Percentiles rank a stretch among this genome's conserved stretches.
Evolutionary conservation across 2,888 invertebrate species (phyloP).

Genomic region (Eupithecia centaureata): DNA sequence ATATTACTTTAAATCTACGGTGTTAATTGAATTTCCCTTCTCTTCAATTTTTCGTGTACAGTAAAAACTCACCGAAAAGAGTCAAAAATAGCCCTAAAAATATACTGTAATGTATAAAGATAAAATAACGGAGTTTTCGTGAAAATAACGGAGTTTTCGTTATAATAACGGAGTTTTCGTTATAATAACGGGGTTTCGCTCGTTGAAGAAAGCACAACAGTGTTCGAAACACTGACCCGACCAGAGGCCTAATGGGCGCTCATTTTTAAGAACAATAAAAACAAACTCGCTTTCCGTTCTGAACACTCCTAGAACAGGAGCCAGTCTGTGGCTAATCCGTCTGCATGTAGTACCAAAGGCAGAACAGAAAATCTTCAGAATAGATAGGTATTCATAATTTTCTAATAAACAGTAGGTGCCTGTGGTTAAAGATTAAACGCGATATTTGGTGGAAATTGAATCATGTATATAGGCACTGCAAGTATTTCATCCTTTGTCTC

Average conservation of each 20-base stretch:
- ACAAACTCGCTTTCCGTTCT: slow-evolving; percentile 11
- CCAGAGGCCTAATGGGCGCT: slow-evolving; percentile 12
- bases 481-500: too few species aligned
- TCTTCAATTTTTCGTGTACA: too few species aligned
- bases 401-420: neutral
- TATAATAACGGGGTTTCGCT: neutral
- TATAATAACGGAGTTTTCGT: neutral
- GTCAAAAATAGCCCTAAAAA: neutral
- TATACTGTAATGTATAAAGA: neutral
- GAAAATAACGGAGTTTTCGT: neutral
- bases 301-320: slow-evolving; percentile 10
- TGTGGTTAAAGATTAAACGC: too few species aligned
- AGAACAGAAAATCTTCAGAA: neutral
- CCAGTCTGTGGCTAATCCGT: neutral
- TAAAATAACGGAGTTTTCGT: neutral
- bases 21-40: too few species aligned
- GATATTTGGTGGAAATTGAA: too few species aligned
- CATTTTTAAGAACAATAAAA: slow-evolving; percentile 29
- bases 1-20: too few species aligned
- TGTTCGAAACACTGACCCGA: slow-evolving; percentile 3
- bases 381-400: neutral
- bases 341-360: neutral
- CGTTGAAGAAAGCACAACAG: slow-evolving; percentile 2
- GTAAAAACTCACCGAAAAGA: too few species aligned
- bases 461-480: too few species aligned